Percentiles rank a stretch among this genome's conserved stretches.
Conservation (phyloP, 2,888 invertebrate genomes). For the Strigamia transsilvanica region DNA sequence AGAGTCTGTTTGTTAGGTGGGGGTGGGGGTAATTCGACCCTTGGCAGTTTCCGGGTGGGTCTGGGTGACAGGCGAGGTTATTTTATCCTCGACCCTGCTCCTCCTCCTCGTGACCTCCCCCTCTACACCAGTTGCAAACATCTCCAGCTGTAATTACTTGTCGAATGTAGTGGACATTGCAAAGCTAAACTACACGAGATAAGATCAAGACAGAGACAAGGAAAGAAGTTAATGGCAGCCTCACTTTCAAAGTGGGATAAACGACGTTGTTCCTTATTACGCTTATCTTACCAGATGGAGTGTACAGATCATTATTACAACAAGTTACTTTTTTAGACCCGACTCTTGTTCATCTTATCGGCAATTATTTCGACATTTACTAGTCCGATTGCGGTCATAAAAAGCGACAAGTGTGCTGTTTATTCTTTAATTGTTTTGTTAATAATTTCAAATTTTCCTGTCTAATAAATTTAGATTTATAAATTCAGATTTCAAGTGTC, state of each 20-base stretch:
- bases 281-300: constrained; percentile 15
- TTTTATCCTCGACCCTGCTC: constrained; percentile 30
- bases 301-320: constrained; percentile 7
- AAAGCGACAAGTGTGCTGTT: too few species aligned
- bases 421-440: too few species aligned
- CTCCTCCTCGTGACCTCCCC: constrained; percentile 23
- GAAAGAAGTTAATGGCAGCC: constrained; percentile 24
- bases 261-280: constrained; percentile 37
- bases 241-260: constrained; percentile 34
- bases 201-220: constrained; percentile 20
- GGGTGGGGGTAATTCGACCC: constrained; percentile 19
- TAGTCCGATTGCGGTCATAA: too few species aligned
- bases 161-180: constrained; percentile 42
- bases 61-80: constrained; percentile 42
- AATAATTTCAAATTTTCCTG: too few species aligned
- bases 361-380: background rate
- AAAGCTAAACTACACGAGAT: constrained; percentile 26
- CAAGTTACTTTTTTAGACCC: background rate
- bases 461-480: too few species aligned
- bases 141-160: constrained; percentile 44
- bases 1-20: background rate
- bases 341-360: background rate
- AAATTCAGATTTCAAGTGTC: too few species aligned
- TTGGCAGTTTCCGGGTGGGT: constrained; percentile 42
- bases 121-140: constrained; percentile 14